Percentiles rank a stretch among this genome's conserved stretches.
These are phyloP conservation scores for Indicator indicator DNA, from an alignment of 2,113 vertebrate species.

Conservation along the genomic window DNA sequence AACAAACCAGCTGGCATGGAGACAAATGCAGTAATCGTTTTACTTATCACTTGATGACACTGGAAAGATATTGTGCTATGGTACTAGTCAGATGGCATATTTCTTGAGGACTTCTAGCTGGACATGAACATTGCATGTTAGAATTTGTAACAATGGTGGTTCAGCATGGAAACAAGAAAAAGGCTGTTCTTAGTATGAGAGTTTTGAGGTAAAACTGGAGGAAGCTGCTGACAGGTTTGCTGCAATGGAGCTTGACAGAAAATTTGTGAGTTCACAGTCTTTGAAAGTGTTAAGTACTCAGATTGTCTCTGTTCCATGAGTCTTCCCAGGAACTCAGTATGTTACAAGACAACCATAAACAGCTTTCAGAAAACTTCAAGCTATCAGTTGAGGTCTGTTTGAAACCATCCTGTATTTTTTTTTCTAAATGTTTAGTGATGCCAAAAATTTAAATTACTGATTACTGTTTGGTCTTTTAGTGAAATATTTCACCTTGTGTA, in stretches of 20 bases:
- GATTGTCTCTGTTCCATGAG: not conserved
- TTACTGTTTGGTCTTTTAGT: too few species aligned
- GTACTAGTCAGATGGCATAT: not conserved
- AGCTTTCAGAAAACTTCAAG: constrained; percentile 6
- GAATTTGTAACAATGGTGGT: not conserved
- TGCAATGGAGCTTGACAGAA: constrained; percentile 27
- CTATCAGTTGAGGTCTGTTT: not conserved
- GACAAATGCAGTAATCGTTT: not conserved
- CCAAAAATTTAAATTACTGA: not conserved
- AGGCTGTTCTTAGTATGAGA: not conserved
- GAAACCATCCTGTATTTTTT: not conserved
- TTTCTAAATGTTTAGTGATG: not conserved
- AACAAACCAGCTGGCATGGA: not conserved
- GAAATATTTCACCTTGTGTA: not conserved
- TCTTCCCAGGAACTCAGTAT: constrained; percentile 16
- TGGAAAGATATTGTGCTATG: not conserved
- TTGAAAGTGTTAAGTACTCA: not conserved
- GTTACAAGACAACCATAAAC: constrained; percentile 16
- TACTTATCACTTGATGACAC: not conserved
- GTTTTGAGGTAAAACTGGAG: not conserved
- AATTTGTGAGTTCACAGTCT: constrained; percentile 2
- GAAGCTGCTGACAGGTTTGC: not conserved
- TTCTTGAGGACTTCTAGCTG: not conserved
- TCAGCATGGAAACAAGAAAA: not conserved
- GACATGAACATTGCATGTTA: not conserved